phyloP scores from a whole-genome alignment of 2,888 invertebrate genomes.

The Slavum lentiscoides region DNA sequence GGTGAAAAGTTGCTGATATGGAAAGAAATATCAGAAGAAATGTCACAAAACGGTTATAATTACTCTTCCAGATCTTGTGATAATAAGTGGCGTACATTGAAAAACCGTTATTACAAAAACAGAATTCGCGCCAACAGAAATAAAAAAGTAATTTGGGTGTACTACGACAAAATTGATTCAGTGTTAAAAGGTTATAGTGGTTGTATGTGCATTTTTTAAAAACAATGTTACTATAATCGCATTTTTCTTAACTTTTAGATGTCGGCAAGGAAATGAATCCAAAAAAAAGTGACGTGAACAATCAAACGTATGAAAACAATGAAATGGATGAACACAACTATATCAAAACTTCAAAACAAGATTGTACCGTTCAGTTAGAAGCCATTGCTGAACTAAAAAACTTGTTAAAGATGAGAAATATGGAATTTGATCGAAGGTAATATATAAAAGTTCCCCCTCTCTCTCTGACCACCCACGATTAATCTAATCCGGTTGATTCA shows the following conservation, averaged over 20 bases:
- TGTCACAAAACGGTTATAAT: slow-evolving; percentile 32
- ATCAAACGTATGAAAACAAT: not conserved
- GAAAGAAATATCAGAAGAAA: slow-evolving; percentile 28
- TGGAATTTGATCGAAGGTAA: slow-evolving; percentile 43
- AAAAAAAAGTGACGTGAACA: not conserved
- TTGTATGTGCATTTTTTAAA: not conserved
- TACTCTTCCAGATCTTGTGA: slow-evolving; percentile 46
- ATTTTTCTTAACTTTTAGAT: slow-evolving; percentile 1
- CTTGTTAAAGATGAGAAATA: not conserved
- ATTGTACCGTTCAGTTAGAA: not conserved
- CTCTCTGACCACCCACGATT: too few species aligned
- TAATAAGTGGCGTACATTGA: slow-evolving; percentile 49
- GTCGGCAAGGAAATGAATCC: not conserved
- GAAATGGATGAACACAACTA: slow-evolving; percentile 30
- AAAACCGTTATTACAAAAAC: slow-evolving; percentile 49
- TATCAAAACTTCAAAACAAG: not conserved
- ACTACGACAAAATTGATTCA: slow-evolving; percentile 40
- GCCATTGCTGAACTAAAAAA: slow-evolving; percentile 19
- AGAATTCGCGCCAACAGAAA: slow-evolving; percentile 24
- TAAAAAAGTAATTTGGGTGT: slow-evolving; percentile 44
- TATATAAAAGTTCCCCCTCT: not conserved
- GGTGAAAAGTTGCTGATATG: slow-evolving; percentile 46
- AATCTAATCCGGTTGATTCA: too few species aligned
- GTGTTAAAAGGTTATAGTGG: slow-evolving; percentile 31
- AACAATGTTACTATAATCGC: not conserved